Evolutionary conservation across 2,797 vertebrate species (phyloP).

Genomic region (Clarias platycephalus): DNA sequence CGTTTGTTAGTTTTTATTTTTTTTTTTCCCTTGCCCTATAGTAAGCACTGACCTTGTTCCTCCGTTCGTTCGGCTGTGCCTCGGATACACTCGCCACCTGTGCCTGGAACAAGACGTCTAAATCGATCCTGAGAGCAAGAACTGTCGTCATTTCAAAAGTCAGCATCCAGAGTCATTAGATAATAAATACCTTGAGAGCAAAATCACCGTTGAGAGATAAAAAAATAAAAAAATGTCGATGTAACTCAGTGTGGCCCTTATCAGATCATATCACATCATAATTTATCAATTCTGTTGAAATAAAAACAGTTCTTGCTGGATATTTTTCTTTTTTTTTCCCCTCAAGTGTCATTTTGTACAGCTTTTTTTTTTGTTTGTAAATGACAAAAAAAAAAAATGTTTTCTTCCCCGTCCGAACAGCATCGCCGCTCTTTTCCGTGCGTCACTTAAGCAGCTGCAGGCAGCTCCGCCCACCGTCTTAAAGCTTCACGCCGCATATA

Average conservation of each 20-base stretch:
- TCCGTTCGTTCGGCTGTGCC: slow-evolving; percentile 13
- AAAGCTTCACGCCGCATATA: slow-evolving; percentile 38
- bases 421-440: slow-evolving; percentile 7
- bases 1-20: not conserved
- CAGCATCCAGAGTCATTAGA: not conserved
- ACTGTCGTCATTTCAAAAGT: not conserved
- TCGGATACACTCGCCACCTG: slow-evolving; percentile 48
- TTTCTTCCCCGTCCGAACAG: not conserved
- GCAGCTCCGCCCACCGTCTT: slow-evolving; percentile 70
- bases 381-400: no score
- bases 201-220: not conserved
- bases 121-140: not conserved
- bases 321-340: not conserved
- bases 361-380: not conserved
- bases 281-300: not conserved
- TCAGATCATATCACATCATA: not conserved
- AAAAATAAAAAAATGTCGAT: not conserved
- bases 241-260: not conserved
- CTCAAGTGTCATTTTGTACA: no score
- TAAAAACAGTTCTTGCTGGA: not conserved
- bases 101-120: slow-evolving; percentile 39
- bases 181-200: not conserved
- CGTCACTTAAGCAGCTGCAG: slow-evolving; percentile 75
- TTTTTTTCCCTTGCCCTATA: slow-evolving; percentile 1
- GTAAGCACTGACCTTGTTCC: slow-evolving; percentile 24